Evolutionary conservation across 2,113 vertebrate genomes (phyloP).

Genomic region (Nothobranchius kuhntae): DNA sequence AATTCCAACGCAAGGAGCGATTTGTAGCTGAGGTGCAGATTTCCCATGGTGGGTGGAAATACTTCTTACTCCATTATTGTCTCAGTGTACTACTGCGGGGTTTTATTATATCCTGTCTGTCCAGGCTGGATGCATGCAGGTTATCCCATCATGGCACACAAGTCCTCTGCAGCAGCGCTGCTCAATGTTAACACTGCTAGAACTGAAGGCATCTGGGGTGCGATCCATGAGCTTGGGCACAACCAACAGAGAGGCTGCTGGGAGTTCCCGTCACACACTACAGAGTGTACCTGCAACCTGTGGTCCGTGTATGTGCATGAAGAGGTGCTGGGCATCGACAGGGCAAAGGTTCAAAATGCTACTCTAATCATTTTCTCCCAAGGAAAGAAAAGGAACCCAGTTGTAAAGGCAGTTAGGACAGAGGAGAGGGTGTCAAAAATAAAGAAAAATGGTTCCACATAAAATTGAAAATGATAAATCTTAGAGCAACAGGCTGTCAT

Average conservation of each 20-base stretch:
- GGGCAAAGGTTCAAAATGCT: slow-evolving; percentile 23
- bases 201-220: slow-evolving; percentile 61
- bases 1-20: slow-evolving; percentile 83
- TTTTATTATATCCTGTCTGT: too few relatives aligned
- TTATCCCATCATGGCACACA: slow-evolving; percentile 77
- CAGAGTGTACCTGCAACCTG: slow-evolving; percentile 85
- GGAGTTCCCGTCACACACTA: slow-evolving; percentile 81
- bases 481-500: too few relatives aligned
- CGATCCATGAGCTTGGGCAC: slow-evolving; percentile 81
- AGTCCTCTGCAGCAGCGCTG: slow-evolving; percentile 15
- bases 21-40: slow-evolving; percentile 85
- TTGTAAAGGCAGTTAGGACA: too few relatives aligned
- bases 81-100: too few relatives aligned
- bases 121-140: slow-evolving; percentile 84
- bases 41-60: slow-evolving; percentile 69
- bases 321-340: slow-evolving; percentile 63
- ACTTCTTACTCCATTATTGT: neutral
- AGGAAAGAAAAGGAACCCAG: too few relatives aligned
- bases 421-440: too few relatives aligned
- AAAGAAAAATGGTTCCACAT: too few relatives aligned
- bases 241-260: slow-evolving; percentile 81
- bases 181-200: slow-evolving; percentile 2
- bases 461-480: too few relatives aligned
- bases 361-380: too few relatives aligned
- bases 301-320: slow-evolving; percentile 83